A percentile compares a stretch with the other conserved stretches of the same genome.
phyloP scores from a whole-genome alignment of 2,797 vertebrate genomes.

The Podarcis lilfordi region DNA sequence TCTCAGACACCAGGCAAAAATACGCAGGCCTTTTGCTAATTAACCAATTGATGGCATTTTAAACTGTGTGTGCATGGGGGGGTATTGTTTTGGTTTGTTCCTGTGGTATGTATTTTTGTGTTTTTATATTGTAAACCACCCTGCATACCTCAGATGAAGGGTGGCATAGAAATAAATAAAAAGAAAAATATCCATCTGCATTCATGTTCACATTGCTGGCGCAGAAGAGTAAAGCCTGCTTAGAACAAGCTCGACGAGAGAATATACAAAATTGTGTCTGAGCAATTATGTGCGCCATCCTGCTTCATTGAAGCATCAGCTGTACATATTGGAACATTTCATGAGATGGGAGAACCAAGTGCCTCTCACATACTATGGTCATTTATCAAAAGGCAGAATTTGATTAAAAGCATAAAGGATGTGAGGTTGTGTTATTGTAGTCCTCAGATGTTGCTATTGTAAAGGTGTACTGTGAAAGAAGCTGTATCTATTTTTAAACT shows the following conservation, averaged over 20 bases:
- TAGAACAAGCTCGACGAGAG: not conserved
- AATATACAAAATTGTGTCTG: not conserved
- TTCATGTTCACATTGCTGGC: no score
- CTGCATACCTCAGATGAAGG: no score
- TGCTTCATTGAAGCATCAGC: not conserved
- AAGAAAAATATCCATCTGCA: not conserved
- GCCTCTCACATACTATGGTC: not conserved
- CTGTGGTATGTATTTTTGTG: no score
- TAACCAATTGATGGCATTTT: no score
- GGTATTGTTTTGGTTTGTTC: no score
- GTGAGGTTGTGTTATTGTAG: not conserved
- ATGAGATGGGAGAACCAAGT: not conserved
- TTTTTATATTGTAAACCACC: no score
- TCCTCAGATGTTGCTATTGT: not conserved
- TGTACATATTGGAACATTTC: not conserved
- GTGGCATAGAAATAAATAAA: no score
- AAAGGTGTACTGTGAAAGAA: not conserved
- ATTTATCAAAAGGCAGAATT: constrained; percentile 7
- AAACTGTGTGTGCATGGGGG: no score
- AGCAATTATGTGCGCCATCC: not conserved
- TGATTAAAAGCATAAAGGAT: constrained; percentile 2
- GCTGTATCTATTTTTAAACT: not conserved
- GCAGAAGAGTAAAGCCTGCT: not conserved
- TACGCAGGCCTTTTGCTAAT: no score
- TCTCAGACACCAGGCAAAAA: not conserved